Evolutionary conservation across 2,888 invertebrate genomes (phyloP).

Genomic region (Seira ritae): DNA sequence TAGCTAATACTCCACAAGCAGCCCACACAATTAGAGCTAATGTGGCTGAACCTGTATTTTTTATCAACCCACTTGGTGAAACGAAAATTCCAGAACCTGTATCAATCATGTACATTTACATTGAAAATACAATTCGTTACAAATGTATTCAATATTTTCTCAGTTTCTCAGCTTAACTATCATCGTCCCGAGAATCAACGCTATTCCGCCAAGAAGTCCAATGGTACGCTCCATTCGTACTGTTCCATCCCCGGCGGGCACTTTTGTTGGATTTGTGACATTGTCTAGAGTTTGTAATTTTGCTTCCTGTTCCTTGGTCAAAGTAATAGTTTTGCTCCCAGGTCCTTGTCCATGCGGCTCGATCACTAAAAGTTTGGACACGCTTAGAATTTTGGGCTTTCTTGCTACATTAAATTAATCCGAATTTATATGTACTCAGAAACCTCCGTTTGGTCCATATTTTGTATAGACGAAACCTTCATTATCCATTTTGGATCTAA

Average conservation of each 20-base stretch:
- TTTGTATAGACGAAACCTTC: not conserved
- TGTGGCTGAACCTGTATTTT: conserved; percentile 94
- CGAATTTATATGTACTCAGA: too few relatives aligned
- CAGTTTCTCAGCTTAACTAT: conserved; percentile 90
- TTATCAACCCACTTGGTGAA: conserved; percentile 95
- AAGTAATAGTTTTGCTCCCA: not conserved
- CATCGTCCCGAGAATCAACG: conserved; percentile 99
- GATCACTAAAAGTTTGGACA: too few relatives aligned
- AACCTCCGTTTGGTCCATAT: conserved; percentile 19
- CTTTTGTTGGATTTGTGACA: conserved; percentile 6
- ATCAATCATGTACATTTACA: not conserved
- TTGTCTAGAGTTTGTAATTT: conserved; percentile 29
- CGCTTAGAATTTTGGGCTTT: too few relatives aligned
- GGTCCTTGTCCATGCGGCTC: conserved; percentile 48
- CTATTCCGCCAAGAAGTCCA: conserved; percentile 99
- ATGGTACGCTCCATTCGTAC: conserved; percentile 88
- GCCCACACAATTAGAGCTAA: conserved; percentile 96
- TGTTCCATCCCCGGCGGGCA: conserved; percentile 57
- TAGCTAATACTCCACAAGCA: conserved; percentile 92
- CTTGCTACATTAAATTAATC: too few relatives aligned
- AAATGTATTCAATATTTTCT: not conserved
- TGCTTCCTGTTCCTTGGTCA: not conserved
- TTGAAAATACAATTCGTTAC: conserved; percentile 74
- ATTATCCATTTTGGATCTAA: conserved; percentile 13
- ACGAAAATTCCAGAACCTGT: conserved; percentile 98